Evolutionary conservation across 2,888 invertebrate genomes (phyloP).

Genomic region (Glyphotaelius pellucidus): DNA sequence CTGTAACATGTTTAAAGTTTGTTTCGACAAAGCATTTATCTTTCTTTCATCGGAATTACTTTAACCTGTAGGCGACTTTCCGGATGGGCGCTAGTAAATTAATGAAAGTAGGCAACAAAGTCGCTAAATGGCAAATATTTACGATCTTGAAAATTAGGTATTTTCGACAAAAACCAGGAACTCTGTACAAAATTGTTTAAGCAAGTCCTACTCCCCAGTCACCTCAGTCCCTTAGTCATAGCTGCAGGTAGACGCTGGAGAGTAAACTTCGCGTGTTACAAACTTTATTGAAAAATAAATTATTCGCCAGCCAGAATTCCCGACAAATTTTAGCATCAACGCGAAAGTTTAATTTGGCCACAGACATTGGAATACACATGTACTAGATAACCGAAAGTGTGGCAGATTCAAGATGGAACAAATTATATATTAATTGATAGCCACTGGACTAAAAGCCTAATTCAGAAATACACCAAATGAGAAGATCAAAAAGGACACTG

Average conservation of each 20-base stretch:
- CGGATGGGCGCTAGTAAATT: neutral
- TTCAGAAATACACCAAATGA: too few relatives aligned
- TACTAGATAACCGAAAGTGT: neutral
- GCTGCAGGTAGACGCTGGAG: neutral
- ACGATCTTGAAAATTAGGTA: neutral
- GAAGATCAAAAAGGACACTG: too few relatives aligned
- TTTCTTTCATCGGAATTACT: neutral
- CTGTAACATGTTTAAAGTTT: neutral
- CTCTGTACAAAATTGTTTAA: slow-evolving; percentile 26
- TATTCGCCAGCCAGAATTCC: slow-evolving; percentile 15
- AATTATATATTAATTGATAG: neutral
- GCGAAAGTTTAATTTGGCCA: slow-evolving; percentile 21
- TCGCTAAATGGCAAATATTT: slow-evolving; percentile 19
- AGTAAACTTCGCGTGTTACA: slow-evolving; percentile 11
- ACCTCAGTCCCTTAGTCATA: neutral
- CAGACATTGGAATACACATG: neutral
- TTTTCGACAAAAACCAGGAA: slow-evolving; percentile 26
- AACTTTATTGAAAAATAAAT: slow-evolving; percentile 54
- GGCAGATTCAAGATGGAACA: neutral
- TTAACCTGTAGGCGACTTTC: neutral
- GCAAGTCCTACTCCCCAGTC: neutral
- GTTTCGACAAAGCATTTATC: neutral
- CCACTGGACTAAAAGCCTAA: too few relatives aligned
- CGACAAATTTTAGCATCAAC: slow-evolving; percentile 14
- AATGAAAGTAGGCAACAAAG: neutral